Evolutionary conservation across 2,888 invertebrate species (phyloP), one percentile per base, ranked within the genome.

Genomic region (Metallyticus violacea): DNA sequence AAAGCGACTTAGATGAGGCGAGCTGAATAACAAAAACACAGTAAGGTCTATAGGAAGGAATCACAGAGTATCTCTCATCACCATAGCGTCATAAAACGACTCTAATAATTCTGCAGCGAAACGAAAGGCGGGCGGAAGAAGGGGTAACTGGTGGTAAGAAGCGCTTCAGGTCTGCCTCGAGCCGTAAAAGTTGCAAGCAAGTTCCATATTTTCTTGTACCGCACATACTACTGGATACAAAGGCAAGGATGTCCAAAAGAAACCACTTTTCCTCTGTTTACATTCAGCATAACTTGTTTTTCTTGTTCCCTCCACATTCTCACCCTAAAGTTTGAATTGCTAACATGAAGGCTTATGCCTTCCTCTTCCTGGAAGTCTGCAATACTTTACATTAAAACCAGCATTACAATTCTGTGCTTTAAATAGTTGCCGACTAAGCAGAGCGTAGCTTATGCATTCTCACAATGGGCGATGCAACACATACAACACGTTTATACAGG

Each of bases 131-230:
- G 77, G 27, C 77, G 83, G 83, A 83, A 83, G 77, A 77, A 77
- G 83, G 77, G 83, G 77, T 83, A 83, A 83, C 26, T 76, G 62
- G 27, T 30, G 62, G 76, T 76, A 76, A 82, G 82, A 82, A 82
- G n/a, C 9, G 27, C 7, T 22, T 6, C 77, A 83, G 83, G 83
- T 83, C 77, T 77, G 9, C 27, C 76, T 4, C 77, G 30, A 30
- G 82, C 82, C 9, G 83, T 77, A 83, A 83, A 83, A 83, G 28
- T 83, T 77, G 29, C 27, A 28, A 83, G 77, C 83, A 83, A 77
- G 77, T 77, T 83, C 77, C 83, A 83, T 83, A 77, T 77, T 83
- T 83, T 77, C 83, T 77, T n/a, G 77, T n/a, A 28, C 81, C 26
- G 79, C 27, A 26, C 6, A 26, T 9, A 9, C 27, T 22, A 81